A percentile compares a stretch with the other conserved stretches of the same genome.
These are phyloP conservation scores for Eidolon helvum DNA, from an alignment of 2,113 vertebrate species.

Conservation along the genomic window DNA sequence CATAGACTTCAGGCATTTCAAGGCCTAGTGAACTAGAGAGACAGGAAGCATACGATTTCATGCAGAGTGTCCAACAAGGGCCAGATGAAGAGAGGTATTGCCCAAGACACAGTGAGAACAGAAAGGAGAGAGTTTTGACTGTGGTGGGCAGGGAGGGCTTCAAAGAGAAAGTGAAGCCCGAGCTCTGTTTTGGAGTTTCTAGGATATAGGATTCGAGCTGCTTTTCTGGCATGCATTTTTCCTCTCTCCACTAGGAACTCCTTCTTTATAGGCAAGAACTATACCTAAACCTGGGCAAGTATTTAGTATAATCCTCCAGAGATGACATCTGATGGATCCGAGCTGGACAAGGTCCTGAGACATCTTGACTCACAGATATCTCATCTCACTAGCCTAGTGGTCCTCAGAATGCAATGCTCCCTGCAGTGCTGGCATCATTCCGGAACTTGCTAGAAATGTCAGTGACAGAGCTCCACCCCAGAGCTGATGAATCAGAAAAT, in stretches of 20 bases:
- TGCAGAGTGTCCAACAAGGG: fast-evolving
- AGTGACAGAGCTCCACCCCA: no score
- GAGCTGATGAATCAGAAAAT: background rate
- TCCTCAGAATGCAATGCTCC: background rate
- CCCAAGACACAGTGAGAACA: background rate
- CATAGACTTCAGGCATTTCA: no score
- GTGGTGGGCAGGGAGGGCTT: background rate
- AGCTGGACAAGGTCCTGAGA: background rate
- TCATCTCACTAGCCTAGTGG: background rate
- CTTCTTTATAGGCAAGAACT: background rate
- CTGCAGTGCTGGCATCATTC: background rate
- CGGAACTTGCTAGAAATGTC: background rate
- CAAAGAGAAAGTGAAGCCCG: background rate
- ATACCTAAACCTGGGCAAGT: background rate
- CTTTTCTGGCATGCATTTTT: background rate
- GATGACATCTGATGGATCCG: background rate
- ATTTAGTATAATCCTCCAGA: background rate
- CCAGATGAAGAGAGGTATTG: background rate
- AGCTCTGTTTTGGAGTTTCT: background rate
- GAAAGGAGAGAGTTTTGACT: background rate
- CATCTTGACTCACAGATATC: background rate
- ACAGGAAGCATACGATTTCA: no score
- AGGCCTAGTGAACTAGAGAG: background rate
- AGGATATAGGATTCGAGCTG: background rate
- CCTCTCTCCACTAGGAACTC: background rate